phyloP scores from a whole-genome alignment of 2,797 vertebrate genomes.

The Emys orbicularis region DNA sequence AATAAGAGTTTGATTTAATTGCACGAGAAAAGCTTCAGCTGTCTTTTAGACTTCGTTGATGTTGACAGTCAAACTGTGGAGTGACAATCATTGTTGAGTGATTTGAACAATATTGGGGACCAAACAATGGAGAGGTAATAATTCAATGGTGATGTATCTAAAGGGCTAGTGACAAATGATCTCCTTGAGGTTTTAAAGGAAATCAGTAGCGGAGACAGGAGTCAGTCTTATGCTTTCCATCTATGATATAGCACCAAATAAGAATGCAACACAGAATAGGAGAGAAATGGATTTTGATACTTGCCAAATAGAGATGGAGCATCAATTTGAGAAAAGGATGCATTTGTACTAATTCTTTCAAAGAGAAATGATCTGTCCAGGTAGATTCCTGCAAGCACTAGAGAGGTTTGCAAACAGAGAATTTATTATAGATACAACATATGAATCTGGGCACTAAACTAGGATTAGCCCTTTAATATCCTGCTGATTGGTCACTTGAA shows the following conservation, averaged over 20 bases:
- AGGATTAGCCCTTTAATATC: background rate
- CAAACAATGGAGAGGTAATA: background rate
- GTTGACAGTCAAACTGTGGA: background rate
- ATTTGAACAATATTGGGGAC: background rate
- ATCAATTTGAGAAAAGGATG: background rate
- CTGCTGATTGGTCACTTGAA: background rate
- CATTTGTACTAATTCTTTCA: background rate
- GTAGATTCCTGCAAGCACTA: background rate
- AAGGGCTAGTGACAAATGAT: background rate
- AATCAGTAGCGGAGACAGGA: background rate
- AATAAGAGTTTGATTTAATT: conserved; percentile 8
- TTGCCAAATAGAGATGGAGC: background rate
- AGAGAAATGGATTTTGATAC: background rate
- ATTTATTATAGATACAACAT: background rate
- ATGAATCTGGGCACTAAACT: background rate
- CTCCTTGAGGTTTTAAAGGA: background rate
- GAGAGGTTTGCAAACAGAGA: background rate
- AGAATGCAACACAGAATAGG: background rate
- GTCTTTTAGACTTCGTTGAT: background rate
- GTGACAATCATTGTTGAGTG: background rate
- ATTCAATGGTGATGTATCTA: fast-evolving
- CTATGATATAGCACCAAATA: background rate
- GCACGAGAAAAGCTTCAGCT: background rate
- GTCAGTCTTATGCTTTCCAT: background rate
- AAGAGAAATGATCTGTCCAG: background rate